Conservation (phyloP, 2,888 invertebrate genomes). For the Cinara cedri region DNA sequence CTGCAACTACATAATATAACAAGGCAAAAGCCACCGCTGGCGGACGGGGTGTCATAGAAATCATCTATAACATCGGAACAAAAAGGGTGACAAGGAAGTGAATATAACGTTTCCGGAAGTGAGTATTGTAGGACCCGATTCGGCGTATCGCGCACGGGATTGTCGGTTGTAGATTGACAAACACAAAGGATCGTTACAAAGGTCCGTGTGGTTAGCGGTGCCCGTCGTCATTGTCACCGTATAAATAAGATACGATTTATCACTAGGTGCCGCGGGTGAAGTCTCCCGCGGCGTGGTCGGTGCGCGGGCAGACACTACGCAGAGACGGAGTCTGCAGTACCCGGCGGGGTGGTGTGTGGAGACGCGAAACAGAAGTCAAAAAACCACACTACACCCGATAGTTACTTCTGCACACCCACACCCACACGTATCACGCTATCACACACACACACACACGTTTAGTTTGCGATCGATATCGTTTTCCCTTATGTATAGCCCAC, state of each 20-base stretch:
- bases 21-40: too few species aligned
- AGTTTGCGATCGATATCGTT: conserved; percentile 22
- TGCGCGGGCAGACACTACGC: too few species aligned
- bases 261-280: conserved; percentile 10
- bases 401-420: neutral
- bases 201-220: conserved; percentile 35
- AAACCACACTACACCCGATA: conserved; percentile 10
- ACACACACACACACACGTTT: neutral
- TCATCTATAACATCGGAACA: too few species aligned
- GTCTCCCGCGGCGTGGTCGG: conserved; percentile 15
- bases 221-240: conserved; percentile 23
- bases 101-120: too few species aligned
- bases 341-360: neutral
- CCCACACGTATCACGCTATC: too few species aligned
- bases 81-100: too few species aligned
- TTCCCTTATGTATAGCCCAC: neutral
- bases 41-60: too few species aligned
- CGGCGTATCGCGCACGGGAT: neutral
- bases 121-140: neutral
- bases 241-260: conserved; percentile 24
- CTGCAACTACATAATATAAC: too few species aligned
- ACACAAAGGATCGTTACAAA: conserved; percentile 49
- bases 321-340: neutral
- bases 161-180: conserved; percentile 1
- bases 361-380: conserved; percentile 38